A percentile compares a stretch with the other conserved stretches of the same genome.
phyloP scores from a whole-genome alignment of 2,888 invertebrate species.

The Eilema sororculum region DNA sequence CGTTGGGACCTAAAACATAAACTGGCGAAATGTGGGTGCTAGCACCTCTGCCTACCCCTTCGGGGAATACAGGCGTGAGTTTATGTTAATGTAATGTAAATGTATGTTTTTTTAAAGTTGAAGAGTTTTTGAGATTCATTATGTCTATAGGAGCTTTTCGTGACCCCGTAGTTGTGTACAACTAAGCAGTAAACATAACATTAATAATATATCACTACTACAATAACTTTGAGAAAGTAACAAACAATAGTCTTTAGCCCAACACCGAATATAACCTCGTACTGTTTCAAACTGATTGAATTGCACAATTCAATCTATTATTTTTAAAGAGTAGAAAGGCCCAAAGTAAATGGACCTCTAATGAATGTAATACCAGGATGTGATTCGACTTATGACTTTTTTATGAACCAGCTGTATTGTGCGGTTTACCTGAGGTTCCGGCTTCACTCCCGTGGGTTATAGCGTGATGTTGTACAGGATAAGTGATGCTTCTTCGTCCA shows the following conservation, averaged over 20 bases:
- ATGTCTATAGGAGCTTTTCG: not conserved
- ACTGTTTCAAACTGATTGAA: constrained; percentile 2
- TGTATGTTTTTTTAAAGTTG: too few relatives aligned
- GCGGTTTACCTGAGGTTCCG: not conserved
- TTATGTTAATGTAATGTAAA: too few relatives aligned
- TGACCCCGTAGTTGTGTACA: not conserved
- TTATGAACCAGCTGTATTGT: not conserved
- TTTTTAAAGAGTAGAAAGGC: constrained; percentile 2
- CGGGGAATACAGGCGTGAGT: too few relatives aligned
- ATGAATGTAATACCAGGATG: constrained; percentile 12
- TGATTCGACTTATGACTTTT: constrained; percentile 6
- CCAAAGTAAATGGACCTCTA: not conserved
- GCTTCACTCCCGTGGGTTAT: not conserved
- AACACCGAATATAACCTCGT: not conserved
- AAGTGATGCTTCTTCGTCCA: too few relatives aligned
- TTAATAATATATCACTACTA: not conserved
- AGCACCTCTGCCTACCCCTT: too few relatives aligned
- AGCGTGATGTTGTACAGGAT: not conserved
- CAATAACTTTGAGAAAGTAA: not conserved
- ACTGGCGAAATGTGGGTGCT: too few relatives aligned
- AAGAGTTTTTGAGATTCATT: too few relatives aligned
- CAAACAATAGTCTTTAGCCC: constrained; percentile 3
- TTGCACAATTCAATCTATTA: constrained; percentile 10
- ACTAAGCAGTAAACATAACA: not conserved
- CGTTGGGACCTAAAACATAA: too few relatives aligned